These are phyloP conservation scores for Merops nubicus DNA, from an alignment of 2,113 vertebrate species.

Conservation along the genomic window DNA sequence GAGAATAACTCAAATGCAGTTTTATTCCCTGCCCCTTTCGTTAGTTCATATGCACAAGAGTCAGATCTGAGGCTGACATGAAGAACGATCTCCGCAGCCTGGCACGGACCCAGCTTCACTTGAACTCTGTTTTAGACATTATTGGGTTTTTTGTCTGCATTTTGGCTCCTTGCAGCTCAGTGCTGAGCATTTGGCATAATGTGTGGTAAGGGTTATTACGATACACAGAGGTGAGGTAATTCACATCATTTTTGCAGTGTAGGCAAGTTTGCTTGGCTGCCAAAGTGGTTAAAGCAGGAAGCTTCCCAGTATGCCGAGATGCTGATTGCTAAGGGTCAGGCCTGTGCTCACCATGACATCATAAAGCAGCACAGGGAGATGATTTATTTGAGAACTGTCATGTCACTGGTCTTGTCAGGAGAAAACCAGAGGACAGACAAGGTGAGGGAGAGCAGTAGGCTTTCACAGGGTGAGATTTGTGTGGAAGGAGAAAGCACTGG, in stretches of 20 bases:
- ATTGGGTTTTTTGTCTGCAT: slow-evolving; percentile 36
- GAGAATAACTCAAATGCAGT: slow-evolving; percentile 48
- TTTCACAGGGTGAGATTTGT: rapidly evolving
- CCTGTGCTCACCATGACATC: slow-evolving; percentile 58
- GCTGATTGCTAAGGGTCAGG: slow-evolving; percentile 67
- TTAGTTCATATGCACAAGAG: slow-evolving; percentile 50
- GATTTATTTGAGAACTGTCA: slow-evolving; percentile 62
- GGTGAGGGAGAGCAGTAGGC: not conserved
- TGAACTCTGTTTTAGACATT: slow-evolving; percentile 72
- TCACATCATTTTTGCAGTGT: slow-evolving; percentile 67
- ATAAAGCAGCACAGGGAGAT: slow-evolving; percentile 17
- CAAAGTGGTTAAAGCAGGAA: slow-evolving; percentile 43
- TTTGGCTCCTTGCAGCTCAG: slow-evolving; percentile 42
- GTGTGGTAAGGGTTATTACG: slow-evolving; percentile 66
- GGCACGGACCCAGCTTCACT: slow-evolving; percentile 41
- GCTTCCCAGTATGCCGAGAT: slow-evolving; percentile 42
- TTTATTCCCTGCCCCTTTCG: slow-evolving; percentile 53
- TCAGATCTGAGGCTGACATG: slow-evolving; percentile 56
- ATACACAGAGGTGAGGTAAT: slow-evolving; percentile 75
- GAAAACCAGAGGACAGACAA: not conserved
- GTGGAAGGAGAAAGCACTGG: not conserved
- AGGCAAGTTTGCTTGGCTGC: slow-evolving; percentile 63
- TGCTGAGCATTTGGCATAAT: slow-evolving; percentile 68
- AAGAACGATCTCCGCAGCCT: slow-evolving; percentile 51
- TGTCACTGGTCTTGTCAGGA: slow-evolving; percentile 37